Evolutionary conservation across 2,113 vertebrate genomes (phyloP), one percentile per base, ranked within the genome.

Genomic region (Centropristis striata): DNA sequence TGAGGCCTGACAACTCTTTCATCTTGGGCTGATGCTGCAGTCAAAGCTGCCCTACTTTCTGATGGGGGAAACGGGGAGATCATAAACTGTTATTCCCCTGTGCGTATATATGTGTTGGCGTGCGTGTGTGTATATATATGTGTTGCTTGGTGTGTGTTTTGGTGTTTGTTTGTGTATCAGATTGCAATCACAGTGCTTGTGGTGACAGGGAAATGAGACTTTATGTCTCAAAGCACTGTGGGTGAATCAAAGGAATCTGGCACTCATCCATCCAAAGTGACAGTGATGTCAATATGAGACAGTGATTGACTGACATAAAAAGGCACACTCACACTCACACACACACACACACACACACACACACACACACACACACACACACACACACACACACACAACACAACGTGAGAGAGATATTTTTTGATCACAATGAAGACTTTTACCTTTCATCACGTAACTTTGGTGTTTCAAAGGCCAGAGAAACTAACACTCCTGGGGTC

Each of bases 1-100:
- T 75, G 81, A 89, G 68, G 86, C 85, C 86, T 92, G 92, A 92
- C 86, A 86, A 85, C 79, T 71, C 91, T 94, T 92, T 92, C 80
- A 92, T 93, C 87, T 84, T 49, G 36, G 87, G 79, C 80, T 89
- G 90, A 92, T 83, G 86, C 81, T 81, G 87, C 91, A 93, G 88
- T 90, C 89, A 92, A 93, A 92, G 91, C 86, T 93, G 93, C 86
- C 93, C 92, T 93, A 93, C 86, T 91, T 94, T 92, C 84, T 91
- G 85, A 89, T 83, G 74, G 90, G 87, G 90, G 81, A 85, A 87
- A 86, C 28, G 63, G 71, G 75, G 73, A 90, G 79, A 92, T 91
- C 90, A 90, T 85, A 92, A 86, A 85, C 86, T 80, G 80, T 75
- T 88, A 79, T 86, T 90, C 82, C 88, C 89, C 77, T 58, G 81